Percentiles rank a stretch among this genome's conserved stretches.
Evolutionary conservation across 2,888 invertebrate genomes (phyloP).

Genomic region (Onthophagus sagittarius): DNA sequence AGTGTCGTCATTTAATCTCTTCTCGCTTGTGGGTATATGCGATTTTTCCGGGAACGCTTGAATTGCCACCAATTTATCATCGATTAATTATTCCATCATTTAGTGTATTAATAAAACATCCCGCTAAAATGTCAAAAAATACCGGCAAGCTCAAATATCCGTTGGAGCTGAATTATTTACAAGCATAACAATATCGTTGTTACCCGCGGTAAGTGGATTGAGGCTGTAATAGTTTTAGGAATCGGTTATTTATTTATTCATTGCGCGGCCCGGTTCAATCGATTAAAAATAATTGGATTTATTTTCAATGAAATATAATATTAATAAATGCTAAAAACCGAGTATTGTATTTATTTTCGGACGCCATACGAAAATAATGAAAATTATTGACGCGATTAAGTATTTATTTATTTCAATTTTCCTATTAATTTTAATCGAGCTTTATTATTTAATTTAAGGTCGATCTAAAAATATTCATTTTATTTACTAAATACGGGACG

Average conservation of each 20-base stretch:
- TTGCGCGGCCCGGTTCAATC: neutral
- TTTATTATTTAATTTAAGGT: neutral
- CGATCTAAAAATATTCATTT: neutral
- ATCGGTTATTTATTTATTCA: neutral
- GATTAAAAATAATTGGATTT: neutral
- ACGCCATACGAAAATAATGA: neutral
- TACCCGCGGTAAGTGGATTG: neutral
- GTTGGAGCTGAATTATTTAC: neutral
- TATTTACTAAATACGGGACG: neutral
- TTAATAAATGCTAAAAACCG: neutral
- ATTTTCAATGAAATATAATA: neutral
- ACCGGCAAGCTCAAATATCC: neutral
- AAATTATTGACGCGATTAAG: neutral
- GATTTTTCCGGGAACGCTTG: conserved; percentile 6
- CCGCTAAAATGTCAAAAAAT: conserved; percentile 5
- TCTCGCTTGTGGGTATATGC: neutral
- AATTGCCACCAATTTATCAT: conserved; percentile 11
- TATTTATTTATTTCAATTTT: neutral
- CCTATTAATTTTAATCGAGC: neutral
- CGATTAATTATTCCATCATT: conserved; percentile 13
- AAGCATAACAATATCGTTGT: neutral
- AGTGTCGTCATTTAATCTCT: conserved; percentile 19
- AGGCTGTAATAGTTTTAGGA: neutral
- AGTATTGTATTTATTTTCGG: neutral
- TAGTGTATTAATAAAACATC: conserved; percentile 11